A percentile compares a stretch with the other conserved stretches of the same genome.
Evolutionary conservation across 2,113 vertebrate species (phyloP).

Genomic region (Macaca nemestrina): DNA sequence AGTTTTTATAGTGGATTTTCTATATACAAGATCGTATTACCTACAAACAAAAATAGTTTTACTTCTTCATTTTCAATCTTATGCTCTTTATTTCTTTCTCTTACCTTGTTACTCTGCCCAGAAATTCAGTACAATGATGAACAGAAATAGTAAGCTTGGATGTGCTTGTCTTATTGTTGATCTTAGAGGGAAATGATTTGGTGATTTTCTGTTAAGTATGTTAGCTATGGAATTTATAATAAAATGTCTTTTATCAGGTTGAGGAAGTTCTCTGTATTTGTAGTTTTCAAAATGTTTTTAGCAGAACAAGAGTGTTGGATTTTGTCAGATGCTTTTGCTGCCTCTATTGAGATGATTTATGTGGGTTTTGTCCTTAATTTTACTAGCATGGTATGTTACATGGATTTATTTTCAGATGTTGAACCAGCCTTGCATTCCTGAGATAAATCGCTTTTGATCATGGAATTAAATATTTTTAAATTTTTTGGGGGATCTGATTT

Average conservation of each 20-base stretch:
- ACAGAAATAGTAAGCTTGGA: background rate
- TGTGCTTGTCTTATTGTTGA: background rate
- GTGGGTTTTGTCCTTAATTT: background rate
- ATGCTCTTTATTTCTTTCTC: background rate
- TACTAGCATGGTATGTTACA: background rate
- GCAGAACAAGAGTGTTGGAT: background rate
- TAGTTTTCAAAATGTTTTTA: background rate
- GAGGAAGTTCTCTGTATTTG: background rate
- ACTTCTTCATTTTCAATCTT: background rate
- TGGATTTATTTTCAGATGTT: background rate
- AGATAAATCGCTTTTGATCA: background rate
- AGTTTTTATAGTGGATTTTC: background rate
- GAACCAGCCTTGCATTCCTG: background rate
- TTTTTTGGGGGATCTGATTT: background rate
- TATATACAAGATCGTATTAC: background rate
- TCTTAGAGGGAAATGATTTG: background rate
- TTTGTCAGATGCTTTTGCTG: background rate
- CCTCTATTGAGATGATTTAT: background rate
- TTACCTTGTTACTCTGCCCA: background rate
- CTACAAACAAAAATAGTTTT: background rate
- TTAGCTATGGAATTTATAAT: background rate
- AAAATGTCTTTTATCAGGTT: background rate
- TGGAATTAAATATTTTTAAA: background rate
- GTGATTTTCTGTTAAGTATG: background rate
- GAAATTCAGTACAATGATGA: background rate